phyloP scores from a whole-genome alignment of 2,113 vertebrate species.

The Hirundichthys speculiger region DNA sequence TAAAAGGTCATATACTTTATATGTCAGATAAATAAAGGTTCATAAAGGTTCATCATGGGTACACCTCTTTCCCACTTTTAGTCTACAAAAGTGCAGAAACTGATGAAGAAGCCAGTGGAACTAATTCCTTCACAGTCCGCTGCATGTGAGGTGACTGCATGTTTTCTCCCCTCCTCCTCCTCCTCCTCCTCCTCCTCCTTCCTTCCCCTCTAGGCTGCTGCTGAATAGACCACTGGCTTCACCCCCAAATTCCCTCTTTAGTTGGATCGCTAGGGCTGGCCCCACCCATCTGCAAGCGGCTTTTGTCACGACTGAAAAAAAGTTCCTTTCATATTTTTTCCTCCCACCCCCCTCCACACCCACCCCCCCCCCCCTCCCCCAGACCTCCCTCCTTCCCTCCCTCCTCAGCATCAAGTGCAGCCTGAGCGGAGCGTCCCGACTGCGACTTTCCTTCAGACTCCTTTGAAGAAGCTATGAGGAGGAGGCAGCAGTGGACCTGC shows the following conservation, averaged over 20 bases:
- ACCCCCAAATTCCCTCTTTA: slow-evolving; percentile 38
- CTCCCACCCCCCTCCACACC: slow-evolving; percentile 7
- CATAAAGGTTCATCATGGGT: no score
- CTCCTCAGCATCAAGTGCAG: slow-evolving; percentile 82
- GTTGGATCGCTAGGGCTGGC: slow-evolving; percentile 46
- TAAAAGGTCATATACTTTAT: no score
- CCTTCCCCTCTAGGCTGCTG: no score
- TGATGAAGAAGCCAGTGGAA: no score
- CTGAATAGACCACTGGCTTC: slow-evolving; percentile 13
- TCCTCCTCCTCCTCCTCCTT: no score
- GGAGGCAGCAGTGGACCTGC: slow-evolving; percentile 63
- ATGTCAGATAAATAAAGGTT: no score
- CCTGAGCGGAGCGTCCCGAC: slow-evolving; percentile 62
- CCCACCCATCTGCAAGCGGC: slow-evolving; percentile 76
- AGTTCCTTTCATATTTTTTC: slow-evolving; percentile 55
- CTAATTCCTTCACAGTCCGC: no score
- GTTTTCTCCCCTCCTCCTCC: no score
- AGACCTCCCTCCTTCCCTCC: slow-evolving; percentile 49
- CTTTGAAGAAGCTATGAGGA: slow-evolving; percentile 72
- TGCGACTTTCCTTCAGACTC: slow-evolving; percentile 67
- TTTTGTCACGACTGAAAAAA: slow-evolving; percentile 70
- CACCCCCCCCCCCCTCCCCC: neutral
- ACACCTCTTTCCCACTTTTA: no score
- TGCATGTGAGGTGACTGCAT: no score
- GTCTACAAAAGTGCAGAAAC: no score